phyloP scores from a whole-genome alignment of 2,797 vertebrate species.

The Lepus townsendii region DNA sequence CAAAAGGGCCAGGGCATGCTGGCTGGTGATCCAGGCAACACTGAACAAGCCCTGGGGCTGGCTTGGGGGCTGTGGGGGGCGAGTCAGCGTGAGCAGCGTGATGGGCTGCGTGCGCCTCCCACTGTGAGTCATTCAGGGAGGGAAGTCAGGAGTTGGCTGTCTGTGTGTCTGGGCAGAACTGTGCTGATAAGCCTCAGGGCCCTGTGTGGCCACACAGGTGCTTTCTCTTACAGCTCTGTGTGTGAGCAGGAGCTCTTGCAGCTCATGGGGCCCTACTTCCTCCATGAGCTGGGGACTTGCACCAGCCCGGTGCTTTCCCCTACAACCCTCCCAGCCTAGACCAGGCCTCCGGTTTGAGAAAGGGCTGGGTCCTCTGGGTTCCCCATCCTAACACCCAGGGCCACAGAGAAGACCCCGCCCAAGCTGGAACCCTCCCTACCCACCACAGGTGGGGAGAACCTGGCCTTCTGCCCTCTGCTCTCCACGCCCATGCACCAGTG shows the following conservation, averaged over 20 bases:
- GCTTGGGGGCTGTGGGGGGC: background rate
- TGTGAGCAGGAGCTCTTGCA: background rate
- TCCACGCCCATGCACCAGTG: background rate
- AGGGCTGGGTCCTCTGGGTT: background rate
- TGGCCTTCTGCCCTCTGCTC: background rate
- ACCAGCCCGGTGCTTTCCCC: background rate
- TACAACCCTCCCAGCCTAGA: background rate
- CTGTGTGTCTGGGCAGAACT: background rate
- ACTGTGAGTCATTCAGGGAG: background rate
- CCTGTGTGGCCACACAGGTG: background rate
- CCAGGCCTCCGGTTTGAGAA: background rate
- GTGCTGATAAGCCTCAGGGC: background rate
- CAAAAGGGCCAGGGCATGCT: background rate
- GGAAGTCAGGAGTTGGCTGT: background rate
- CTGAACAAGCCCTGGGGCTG: background rate
- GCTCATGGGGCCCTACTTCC: background rate
- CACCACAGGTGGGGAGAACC: background rate
- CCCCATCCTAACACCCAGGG: background rate
- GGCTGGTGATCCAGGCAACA: background rate
- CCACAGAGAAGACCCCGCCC: background rate
- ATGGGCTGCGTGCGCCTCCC: background rate
- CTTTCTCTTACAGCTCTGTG: background rate
- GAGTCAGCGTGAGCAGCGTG: rapidly evolving
- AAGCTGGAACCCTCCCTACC: background rate
- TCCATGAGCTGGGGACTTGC: background rate